Percentiles rank a stretch among this genome's conserved stretches.
Conservation (phyloP, 92 coral and sea anemone genomes). For the Siderastrea radians region DNA sequence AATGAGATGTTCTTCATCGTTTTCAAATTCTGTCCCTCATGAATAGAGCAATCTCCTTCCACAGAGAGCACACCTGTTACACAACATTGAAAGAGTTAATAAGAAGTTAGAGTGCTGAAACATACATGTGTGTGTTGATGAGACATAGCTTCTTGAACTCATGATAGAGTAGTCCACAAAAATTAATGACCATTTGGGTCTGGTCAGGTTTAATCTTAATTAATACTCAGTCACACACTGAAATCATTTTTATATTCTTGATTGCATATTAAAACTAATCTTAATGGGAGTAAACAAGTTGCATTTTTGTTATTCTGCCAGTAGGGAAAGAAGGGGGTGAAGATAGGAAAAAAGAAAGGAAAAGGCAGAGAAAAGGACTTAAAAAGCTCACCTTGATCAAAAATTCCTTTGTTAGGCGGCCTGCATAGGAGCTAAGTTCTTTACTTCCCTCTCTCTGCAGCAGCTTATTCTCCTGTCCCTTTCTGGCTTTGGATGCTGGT, state of each 20-base stretch:
- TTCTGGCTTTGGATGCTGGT: slow-evolving; percentile 17
- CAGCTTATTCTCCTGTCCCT: slow-evolving; percentile 6
- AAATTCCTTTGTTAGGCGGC: slow-evolving; percentile 25
- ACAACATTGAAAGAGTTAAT: too few species aligned
- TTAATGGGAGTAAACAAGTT: too few species aligned
- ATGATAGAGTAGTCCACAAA: too few species aligned
- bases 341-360: not conserved
- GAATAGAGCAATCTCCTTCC: slow-evolving; percentile 35
- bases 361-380: not conserved
- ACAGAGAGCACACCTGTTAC: slow-evolving; percentile 18
- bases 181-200: too few species aligned
- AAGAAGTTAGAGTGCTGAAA: too few species aligned
- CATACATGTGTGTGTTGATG: too few species aligned
- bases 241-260: too few species aligned
- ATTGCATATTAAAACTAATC: too few species aligned
- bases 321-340: not conserved
- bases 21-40: slow-evolving; percentile 8
- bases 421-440: slow-evolving; percentile 39
- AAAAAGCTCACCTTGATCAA: slow-evolving; percentile 37
- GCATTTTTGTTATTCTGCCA: too few species aligned
- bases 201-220: too few species aligned
- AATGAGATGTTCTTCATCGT: slow-evolving; percentile 42
- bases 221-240: too few species aligned
- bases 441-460: slow-evolving; percentile 6
- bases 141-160: too few species aligned